Evolutionary conservation across 1,140 invertebrate genomes (phyloP).

Genomic region (Stegodyphus dumicola): DNA sequence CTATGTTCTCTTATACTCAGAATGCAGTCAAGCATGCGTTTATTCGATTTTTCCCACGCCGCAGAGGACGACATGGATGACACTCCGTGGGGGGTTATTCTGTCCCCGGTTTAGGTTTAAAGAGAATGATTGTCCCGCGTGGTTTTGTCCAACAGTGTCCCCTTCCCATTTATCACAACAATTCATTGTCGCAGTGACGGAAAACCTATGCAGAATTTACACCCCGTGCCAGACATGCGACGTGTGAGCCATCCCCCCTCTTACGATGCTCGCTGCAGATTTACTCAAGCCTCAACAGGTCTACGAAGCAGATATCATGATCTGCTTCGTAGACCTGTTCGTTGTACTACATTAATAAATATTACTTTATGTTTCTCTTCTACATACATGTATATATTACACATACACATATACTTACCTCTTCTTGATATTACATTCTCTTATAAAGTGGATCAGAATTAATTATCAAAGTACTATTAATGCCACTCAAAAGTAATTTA

Average conservation of each 20-base stretch:
- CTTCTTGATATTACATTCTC: no score
- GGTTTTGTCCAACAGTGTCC: conserved; percentile 46
- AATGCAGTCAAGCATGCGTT: neutral
- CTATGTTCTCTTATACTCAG: neutral
- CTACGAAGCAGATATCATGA: neutral
- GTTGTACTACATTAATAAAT: neutral
- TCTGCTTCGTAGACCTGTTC: neutral
- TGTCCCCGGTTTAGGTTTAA: neutral
- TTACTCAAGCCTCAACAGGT: neutral
- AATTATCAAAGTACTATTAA: no score
- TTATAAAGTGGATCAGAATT: no score
- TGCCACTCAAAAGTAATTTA: no score
- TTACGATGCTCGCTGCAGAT: neutral
- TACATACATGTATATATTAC: no score
- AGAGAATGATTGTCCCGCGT: neutral
- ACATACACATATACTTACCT: no score
- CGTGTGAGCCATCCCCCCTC: neutral
- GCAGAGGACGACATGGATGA: neutral
- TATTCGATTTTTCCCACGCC: conserved; percentile 41
- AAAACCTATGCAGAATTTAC: conserved; percentile 38
- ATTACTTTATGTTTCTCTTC: neutral
- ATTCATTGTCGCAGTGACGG: conserved; percentile 24
- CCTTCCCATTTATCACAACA: conserved; percentile 49
- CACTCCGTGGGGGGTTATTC: no score
- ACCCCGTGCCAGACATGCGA: neutral